Base-by-base conservation (phyloP, 1,140 invertebrate genomes). In the Bemisia tabaci region DNA sequence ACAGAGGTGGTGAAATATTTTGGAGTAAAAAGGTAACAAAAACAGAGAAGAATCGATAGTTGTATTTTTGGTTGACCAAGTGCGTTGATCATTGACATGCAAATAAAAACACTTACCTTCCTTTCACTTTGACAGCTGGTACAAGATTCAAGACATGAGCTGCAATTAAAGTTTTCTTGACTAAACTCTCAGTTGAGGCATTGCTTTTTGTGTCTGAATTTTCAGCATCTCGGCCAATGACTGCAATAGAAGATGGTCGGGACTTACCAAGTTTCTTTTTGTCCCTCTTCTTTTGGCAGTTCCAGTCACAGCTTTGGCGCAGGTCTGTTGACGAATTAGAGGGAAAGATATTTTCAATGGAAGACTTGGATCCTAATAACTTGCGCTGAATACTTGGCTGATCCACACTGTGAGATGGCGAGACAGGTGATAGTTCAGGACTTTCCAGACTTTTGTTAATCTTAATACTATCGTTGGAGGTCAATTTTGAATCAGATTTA, bases 111-210 rank as follows among this genome's bases (percentile, higher is more conserved):
- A 64, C 65, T 66, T 77, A 87, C 86, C 86, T 84, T 79, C 90
- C 86, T 71, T 87, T 79, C 65, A 88, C 89, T 75, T 89, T 88
- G 61, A 86, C 83, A 1, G 87, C 87, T 22, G 89, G 89, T 73
- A 91, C 90, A 65, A 90, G 80, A 77, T 89, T 85, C 63, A 91
- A 74, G 64, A 89, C 87, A 78, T 89, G 87, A 68, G 87, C 88
- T 65, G 87, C 87, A 71, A 89, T 79, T 67, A 90, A 75, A 27
- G 87, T 83, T 71, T 89, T 86, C 67, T 85, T 82, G 22, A 85
- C 87, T 67, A 88, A 78, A 75, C 84, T 87, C 70, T 88, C 85
- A 72, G 84, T 85, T 69, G 85, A 87, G 5, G 81, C 81, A 67
- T 70, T 68, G 12, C 67, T 39, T 12, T 65, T 68, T 61, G 61